These are phyloP conservation scores for Halictus rubicundus DNA, from an alignment of 1,140 invertebrate genomes.

Conservation along the genomic window DNA sequence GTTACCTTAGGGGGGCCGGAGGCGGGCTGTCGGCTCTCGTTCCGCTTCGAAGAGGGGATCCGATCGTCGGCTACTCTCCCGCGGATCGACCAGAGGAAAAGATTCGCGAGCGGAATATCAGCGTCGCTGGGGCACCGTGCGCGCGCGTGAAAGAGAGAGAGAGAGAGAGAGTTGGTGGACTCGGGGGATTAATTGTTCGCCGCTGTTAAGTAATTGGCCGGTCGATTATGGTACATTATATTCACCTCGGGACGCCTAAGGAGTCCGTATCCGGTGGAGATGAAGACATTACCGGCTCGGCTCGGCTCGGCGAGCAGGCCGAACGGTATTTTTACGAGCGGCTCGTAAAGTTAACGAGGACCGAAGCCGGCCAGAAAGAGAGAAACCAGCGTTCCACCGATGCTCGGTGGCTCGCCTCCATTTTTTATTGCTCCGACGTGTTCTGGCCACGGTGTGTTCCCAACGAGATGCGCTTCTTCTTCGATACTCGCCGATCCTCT, in stretches of 20 bases:
- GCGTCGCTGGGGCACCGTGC: neutral
- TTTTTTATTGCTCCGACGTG: conserved; percentile 53
- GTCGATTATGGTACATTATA: conserved; percentile 79
- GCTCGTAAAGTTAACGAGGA: conserved; percentile 81
- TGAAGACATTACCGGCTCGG: conserved; percentile 78
- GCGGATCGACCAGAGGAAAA: neutral
- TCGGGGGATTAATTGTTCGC: conserved; percentile 73
- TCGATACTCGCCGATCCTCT: neutral
- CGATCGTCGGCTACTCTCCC: neutral
- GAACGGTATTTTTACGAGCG: conserved; percentile 81
- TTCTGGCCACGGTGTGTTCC: neutral
- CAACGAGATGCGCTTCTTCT: too few species aligned
- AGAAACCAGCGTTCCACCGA: conserved; percentile 58
- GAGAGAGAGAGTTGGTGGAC: neutral
- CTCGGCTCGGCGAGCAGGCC: conserved; percentile 63
- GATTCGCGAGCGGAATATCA: conserved; percentile 11
- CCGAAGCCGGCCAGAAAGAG: conserved; percentile 63
- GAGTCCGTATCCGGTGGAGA: conserved; percentile 71
- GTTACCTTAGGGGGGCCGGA: neutral
- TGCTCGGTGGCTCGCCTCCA: conserved; percentile 59
- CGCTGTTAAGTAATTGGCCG: conserved; percentile 79
- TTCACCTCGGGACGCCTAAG: conserved; percentile 72
- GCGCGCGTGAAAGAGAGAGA: too few species aligned
- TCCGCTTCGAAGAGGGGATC: neutral
- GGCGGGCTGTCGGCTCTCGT: too few species aligned